phyloP scores from a whole-genome alignment of 1,140 invertebrate species.

The Drosophila pseudoobscura region DNA sequence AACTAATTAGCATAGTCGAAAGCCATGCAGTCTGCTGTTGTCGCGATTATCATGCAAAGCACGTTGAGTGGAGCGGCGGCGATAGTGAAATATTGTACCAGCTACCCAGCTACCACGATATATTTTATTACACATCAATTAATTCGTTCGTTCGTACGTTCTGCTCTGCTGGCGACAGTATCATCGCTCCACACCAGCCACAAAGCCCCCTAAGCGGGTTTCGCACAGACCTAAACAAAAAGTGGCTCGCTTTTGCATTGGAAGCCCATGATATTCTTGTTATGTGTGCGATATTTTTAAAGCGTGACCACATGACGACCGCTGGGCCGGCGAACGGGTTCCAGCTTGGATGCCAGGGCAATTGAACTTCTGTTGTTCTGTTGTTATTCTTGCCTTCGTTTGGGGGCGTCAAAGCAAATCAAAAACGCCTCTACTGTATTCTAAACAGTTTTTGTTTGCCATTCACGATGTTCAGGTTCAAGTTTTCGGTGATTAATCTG shows the following conservation, averaged over 20 bases:
- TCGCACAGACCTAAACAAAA: slow-evolving; percentile 24
- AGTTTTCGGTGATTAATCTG: background rate
- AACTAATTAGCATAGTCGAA: slow-evolving; percentile 65
- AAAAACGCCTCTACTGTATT: background rate
- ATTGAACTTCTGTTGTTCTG: slow-evolving; percentile 30
- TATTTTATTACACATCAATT: slow-evolving; percentile 55
- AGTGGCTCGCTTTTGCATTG: slow-evolving; percentile 39
- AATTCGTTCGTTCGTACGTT: slow-evolving; percentile 39
- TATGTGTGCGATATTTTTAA: slow-evolving; percentile 64
- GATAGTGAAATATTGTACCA: slow-evolving; percentile 40
- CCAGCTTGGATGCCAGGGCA: slow-evolving; percentile 22
- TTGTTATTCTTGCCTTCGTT: slow-evolving; percentile 10
- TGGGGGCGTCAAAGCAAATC: slow-evolving; percentile 1
- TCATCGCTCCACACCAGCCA: slow-evolving; percentile 4
- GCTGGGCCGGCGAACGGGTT: slow-evolving; percentile 41
- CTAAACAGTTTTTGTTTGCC: too few species aligned
- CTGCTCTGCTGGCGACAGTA: slow-evolving; percentile 39
- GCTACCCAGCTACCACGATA: slow-evolving; percentile 31
- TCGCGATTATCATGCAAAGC: slow-evolving; percentile 61
- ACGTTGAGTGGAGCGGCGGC: slow-evolving; percentile 23
- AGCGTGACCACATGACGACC: slow-evolving; percentile 67
- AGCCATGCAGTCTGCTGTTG: slow-evolving; percentile 62
- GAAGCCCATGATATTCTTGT: slow-evolving; percentile 39
- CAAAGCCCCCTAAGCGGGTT: slow-evolving; percentile 23
- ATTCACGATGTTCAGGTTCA: too few species aligned